Evolutionary conservation across 2,797 vertebrate species (phyloP).

Genomic region (Gambusia yucatana): DNA sequence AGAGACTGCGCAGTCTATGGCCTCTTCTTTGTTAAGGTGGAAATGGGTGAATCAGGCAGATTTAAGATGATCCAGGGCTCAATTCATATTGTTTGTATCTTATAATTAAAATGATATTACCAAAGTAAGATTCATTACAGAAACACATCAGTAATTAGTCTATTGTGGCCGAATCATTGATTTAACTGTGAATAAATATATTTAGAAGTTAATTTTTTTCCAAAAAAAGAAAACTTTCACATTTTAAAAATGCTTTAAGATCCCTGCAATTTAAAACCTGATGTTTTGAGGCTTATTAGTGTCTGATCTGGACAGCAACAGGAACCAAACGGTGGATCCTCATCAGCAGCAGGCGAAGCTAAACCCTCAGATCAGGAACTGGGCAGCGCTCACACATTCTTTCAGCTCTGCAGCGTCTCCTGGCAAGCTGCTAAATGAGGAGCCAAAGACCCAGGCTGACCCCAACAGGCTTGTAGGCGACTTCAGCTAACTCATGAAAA

Average conservation of each 20-base stretch:
- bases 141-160: background rate
- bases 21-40: conserved; percentile 69
- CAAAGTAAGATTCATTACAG: background rate
- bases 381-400: conserved; percentile 76
- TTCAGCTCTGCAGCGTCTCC: conserved; percentile 70
- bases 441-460: conserved; percentile 65
- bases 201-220: background rate
- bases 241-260: background rate
- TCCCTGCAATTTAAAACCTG: conserved; percentile 45
- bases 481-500: conserved; percentile 52
- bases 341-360: conserved; percentile 37
- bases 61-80: conserved; percentile 10
- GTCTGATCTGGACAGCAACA: conserved; percentile 41
- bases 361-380: conserved; percentile 73
- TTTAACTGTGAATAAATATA: background rate
- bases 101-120: background rate
- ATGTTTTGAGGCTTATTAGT: conserved; percentile 41
- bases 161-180: background rate
- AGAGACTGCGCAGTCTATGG: conserved; percentile 6
- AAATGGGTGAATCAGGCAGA: conserved; percentile 10
- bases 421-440: conserved; percentile 72
- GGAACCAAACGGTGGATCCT: conserved; percentile 67
- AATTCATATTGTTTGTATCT: background rate
- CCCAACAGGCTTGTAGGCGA: conserved; percentile 52
- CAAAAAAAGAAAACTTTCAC: conserved; percentile 5